Evolutionary conservation across 2,888 invertebrate genomes (phyloP).

Genomic region (Rhingia campestris): DNA sequence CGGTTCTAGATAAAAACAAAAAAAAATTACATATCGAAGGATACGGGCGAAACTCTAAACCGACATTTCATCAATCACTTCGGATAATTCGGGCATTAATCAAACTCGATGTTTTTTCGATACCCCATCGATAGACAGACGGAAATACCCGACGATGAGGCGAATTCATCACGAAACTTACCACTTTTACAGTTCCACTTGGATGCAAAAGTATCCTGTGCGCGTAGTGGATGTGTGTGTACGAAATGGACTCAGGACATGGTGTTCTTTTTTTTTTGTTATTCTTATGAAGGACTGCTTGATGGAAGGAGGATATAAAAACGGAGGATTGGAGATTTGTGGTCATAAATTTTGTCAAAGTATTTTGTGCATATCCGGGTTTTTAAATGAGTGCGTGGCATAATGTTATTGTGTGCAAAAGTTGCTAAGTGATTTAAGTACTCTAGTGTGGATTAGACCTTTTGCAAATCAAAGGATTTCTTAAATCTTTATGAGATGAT

Average conservation of each 20-base stretch:
- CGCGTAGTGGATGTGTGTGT: not conserved
- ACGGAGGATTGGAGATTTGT: conserved; percentile 5
- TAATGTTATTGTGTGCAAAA: conserved; percentile 36
- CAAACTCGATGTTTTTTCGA: conserved; percentile 75
- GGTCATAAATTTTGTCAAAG: conserved; percentile 43
- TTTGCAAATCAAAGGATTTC: no score
- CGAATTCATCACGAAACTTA: conserved; percentile 68
- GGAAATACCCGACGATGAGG: conserved; percentile 42
- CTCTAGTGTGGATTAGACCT: conserved; percentile 35
- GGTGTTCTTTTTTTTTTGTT: conserved; percentile 30
- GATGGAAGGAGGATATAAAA: conserved; percentile 22
- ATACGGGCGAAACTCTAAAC: conserved; percentile 74
- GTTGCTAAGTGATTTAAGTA: conserved; percentile 32
- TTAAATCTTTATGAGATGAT: no score
- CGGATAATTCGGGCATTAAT: conserved; percentile 76
- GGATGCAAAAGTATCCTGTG: not conserved
- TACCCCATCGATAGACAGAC: conserved; percentile 53
- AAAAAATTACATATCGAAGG: conserved; percentile 55
- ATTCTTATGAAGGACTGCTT: conserved; percentile 44
- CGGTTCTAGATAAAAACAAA: conserved; percentile 37
- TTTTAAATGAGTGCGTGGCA: conserved; percentile 22
- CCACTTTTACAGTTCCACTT: conserved; percentile 50
- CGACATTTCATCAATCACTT: conserved; percentile 77
- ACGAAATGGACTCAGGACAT: not conserved
- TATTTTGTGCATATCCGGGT: conserved; percentile 23